phyloP scores from a whole-genome alignment of 1,140 invertebrate genomes.

The Ips typographus region DNA sequence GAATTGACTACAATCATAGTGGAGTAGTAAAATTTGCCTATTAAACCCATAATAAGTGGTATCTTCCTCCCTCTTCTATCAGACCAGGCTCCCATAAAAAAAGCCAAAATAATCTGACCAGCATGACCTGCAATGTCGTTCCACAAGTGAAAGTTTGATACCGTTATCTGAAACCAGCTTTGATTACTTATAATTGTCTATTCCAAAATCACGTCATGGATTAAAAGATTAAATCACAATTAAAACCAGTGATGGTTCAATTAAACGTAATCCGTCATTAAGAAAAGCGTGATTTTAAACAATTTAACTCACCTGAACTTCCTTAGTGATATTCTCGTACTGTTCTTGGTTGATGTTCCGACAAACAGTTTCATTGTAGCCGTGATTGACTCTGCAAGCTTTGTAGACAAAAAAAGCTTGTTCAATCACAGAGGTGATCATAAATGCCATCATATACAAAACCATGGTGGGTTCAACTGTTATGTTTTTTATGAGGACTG shows the following conservation, averaged over 20 bases:
- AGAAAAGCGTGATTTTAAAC: background rate
- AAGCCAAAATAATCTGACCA: constrained; percentile 69
- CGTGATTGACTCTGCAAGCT: constrained; percentile 69
- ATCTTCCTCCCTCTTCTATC: constrained; percentile 70
- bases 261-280: no score
- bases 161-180: constrained; percentile 58
- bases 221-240: no score
- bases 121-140: constrained; percentile 69
- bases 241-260: no score
- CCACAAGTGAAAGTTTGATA: constrained; percentile 72
- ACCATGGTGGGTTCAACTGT: constrained; percentile 77
- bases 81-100: constrained; percentile 76
- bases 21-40: constrained; percentile 74
- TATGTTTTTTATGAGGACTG: constrained; percentile 44
- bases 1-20: constrained; percentile 70
- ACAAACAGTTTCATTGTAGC: constrained; percentile 65
- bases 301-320: constrained; percentile 61
- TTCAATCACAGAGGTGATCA: constrained; percentile 75
- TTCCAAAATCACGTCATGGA: no score
- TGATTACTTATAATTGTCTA: no score
- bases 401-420: constrained; percentile 73
- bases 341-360: constrained; percentile 58
- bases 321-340: constrained; percentile 58
- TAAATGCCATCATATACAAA: constrained; percentile 78
- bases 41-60: constrained; percentile 65